These are phyloP conservation scores for Standfussiana lucernea DNA, from an alignment of 2,888 invertebrate species.

Conservation along the genomic window DNA sequence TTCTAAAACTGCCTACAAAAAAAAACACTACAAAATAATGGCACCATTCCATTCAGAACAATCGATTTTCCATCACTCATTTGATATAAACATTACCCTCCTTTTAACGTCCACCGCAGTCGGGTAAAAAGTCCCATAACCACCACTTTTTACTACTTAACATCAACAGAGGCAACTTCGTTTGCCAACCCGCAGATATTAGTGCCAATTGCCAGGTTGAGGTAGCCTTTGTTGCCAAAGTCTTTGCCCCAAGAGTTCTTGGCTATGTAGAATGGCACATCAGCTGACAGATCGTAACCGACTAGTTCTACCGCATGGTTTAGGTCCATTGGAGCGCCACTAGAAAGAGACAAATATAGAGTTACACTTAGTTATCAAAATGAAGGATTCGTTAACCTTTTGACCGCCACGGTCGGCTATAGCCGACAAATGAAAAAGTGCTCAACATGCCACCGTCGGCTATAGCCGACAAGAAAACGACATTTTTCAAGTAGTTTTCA, in stretches of 20 bases:
- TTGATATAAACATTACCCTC: conserved; percentile 5
- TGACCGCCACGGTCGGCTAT: too few species aligned
- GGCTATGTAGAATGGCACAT: conserved; percentile 95
- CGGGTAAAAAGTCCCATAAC: background rate
- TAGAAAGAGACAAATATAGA: conserved; percentile 66
- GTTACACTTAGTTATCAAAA: background rate
- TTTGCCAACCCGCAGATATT: conserved; percentile 95
- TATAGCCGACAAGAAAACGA: too few species aligned
- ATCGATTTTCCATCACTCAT: background rate
- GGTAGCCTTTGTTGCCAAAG: conserved; percentile 94
- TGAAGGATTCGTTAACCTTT: too few species aligned
- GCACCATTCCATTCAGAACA: background rate
- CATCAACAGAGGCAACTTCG: conserved; percentile 92
- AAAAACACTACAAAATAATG: background rate
- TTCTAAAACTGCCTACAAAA: background rate
- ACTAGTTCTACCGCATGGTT: conserved; percentile 96
- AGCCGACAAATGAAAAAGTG: too few species aligned
- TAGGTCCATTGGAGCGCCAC: conserved; percentile 89
- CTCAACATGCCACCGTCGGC: too few species aligned
- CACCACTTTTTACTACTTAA: conserved; percentile 67
- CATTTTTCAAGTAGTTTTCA: too few species aligned
- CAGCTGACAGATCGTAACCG: conserved; percentile 94
- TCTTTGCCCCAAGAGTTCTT: conserved; percentile 96
- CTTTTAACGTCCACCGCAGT: background rate
- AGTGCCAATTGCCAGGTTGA: conserved; percentile 93